Conservation (phyloP, 2,888 invertebrate species). For the Thera obeliscata region DNA sequence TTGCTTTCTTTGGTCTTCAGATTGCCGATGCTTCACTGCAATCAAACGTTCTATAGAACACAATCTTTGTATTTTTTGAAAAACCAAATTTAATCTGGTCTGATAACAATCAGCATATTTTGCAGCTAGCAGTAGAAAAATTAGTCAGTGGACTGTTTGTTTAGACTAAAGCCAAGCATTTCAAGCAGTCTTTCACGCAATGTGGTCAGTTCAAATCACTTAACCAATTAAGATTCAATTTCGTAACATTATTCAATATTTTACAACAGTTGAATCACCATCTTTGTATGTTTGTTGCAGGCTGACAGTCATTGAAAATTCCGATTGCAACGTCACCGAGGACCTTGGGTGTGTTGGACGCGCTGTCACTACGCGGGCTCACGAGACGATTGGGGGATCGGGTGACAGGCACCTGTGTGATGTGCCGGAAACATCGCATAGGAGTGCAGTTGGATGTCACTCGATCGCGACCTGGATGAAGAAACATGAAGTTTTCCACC, state of each 20-base stretch:
- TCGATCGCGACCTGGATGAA: constrained; percentile 64
- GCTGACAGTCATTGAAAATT: constrained; percentile 63
- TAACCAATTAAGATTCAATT: constrained; percentile 28
- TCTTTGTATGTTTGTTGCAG: constrained; percentile 60
- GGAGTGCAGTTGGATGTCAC: constrained; percentile 76
- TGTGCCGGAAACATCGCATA: constrained; percentile 75
- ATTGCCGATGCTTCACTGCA: too few species aligned
- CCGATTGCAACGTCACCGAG: constrained; percentile 48
- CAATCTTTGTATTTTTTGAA: too few species aligned
- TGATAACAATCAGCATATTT: too few species aligned
- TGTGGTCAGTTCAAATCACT: constrained; percentile 29
- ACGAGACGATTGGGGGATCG: constrained; percentile 34
- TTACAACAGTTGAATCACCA: constrained; percentile 41
- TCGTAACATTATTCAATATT: constrained; percentile 38
- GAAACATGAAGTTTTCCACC: constrained; percentile 86
- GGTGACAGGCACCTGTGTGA: constrained; percentile 69
- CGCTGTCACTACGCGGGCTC: constrained; percentile 43
- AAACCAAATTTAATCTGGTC: too few species aligned
- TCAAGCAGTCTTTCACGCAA: constrained; percentile 24
- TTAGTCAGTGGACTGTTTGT: not conserved
- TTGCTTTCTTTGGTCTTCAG: too few species aligned
- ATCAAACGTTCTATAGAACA: too few species aligned
- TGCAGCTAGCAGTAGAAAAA: too few species aligned
- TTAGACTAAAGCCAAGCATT: constrained; percentile 5
- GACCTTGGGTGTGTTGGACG: constrained; percentile 46